A percentile compares a stretch with the other conserved stretches of the same genome.
These are phyloP conservation scores for Rhodophaea formosa DNA, from an alignment of 2,888 invertebrate species.

Conservation along the genomic window DNA sequence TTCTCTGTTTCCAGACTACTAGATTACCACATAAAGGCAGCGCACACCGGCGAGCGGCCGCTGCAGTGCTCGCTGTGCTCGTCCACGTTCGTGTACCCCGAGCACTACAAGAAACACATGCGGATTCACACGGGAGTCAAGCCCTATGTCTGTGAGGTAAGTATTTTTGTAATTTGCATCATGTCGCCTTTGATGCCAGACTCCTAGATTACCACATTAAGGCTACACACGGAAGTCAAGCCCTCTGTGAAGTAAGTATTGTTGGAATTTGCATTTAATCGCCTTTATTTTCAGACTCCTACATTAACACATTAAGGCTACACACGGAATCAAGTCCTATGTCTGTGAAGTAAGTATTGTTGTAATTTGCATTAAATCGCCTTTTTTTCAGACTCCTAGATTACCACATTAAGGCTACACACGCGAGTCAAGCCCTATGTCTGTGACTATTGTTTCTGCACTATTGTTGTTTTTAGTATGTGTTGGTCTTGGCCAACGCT, in stretches of 20 bases:
- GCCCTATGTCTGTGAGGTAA: conserved; percentile 87
- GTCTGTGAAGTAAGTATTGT: conserved; percentile 82
- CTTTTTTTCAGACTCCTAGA: conserved; percentile 82
- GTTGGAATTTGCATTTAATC: no score
- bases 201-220: conserved; percentile 90
- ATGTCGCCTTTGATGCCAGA: conserved; percentile 65
- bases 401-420: conserved; percentile 92
- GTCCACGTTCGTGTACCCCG: conserved; percentile 91
- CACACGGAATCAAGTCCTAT: no score
- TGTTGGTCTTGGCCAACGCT: no score
- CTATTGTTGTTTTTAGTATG: no score
- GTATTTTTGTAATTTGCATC: no score
- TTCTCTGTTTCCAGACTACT: conserved; percentile 77
- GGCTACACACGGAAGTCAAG: conserved; percentile 90
- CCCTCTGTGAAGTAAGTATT: no score
- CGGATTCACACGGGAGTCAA: conserved; percentile 89
- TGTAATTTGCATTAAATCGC: no score
- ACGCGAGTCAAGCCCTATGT: conserved; percentile 88
- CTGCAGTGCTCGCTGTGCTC: conserved; percentile 86
- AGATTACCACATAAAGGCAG: conserved; percentile 90
- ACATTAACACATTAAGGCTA: no score
- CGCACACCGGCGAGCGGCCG: conserved; percentile 90
- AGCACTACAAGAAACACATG: conserved; percentile 90
- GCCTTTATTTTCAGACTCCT: no score
- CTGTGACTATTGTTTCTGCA: no score